phyloP scores from a whole-genome alignment of 2,888 invertebrate species.

The Lasioglossum pauxillum region DNA sequence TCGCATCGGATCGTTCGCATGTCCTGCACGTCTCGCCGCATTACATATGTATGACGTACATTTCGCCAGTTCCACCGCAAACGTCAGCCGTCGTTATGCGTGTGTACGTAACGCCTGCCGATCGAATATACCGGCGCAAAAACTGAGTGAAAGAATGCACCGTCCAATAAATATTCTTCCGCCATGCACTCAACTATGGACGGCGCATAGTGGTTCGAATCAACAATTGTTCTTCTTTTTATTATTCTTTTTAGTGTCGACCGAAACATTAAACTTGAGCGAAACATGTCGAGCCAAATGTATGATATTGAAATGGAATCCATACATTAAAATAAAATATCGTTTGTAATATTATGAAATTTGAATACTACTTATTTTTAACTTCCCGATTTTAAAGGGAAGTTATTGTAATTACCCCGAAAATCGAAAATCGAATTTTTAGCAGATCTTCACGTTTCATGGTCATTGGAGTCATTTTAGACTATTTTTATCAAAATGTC shows the following conservation, averaged over 20 bases:
- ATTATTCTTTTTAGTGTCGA: not conserved
- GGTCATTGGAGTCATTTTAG: too few relatives aligned
- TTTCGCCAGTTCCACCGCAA: conserved; percentile 45
- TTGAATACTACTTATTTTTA: too few relatives aligned
- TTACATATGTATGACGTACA: conserved; percentile 72
- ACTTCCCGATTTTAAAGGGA: too few relatives aligned
- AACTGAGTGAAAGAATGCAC: not conserved
- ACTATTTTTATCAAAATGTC: too few relatives aligned
- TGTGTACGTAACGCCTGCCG: conserved; percentile 33
- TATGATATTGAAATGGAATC: not conserved
- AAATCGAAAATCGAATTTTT: too few relatives aligned
- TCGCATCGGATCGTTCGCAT: conserved; percentile 41
- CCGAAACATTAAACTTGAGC: not conserved
- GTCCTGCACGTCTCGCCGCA: conserved; percentile 62
- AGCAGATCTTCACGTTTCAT: too few relatives aligned
- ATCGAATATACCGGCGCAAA: conserved; percentile 51
- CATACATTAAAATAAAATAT: not conserved
- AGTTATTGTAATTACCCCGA: too few relatives aligned
- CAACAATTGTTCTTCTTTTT: not conserved
- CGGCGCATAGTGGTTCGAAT: not conserved
- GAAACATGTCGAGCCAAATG: not conserved
- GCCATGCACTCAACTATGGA: not conserved
- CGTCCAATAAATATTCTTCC: not conserved
- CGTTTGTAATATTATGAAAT: too few relatives aligned
- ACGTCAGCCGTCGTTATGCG: conserved; percentile 21